Evolutionary conservation across 2,888 invertebrate species (phyloP).

Genomic region (Pollenia angustigena): DNA sequence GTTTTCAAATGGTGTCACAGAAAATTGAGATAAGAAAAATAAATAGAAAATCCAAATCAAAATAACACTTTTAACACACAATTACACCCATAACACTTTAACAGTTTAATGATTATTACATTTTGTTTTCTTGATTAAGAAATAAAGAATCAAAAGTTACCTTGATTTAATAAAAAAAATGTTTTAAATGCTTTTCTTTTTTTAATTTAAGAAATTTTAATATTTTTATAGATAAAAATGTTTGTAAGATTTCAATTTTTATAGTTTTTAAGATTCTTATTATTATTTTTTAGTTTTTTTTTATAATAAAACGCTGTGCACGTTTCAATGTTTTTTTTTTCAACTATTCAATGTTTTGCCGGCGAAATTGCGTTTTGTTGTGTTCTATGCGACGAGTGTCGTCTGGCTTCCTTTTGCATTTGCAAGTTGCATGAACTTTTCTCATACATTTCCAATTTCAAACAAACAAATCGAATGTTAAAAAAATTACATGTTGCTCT

Average conservation of each 20-base stretch:
- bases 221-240: conserved; percentile 2
- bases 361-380: conserved; percentile 77
- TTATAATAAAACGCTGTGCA: conserved; percentile 74
- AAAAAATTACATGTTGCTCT: conserved; percentile 69
- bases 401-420: conserved; percentile 72
- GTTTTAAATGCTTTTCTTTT: too few species aligned
- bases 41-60: conserved; percentile 46
- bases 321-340: conserved; percentile 81
- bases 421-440: conserved; percentile 74
- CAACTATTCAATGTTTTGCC: conserved; percentile 80
- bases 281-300: conserved; percentile 12
- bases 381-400: conserved; percentile 63
- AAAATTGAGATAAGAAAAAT: conserved; percentile 58
- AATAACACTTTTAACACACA: conserved; percentile 47
- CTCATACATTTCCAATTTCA: conserved; percentile 65
- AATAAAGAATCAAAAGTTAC: conserved; percentile 9
- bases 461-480: conserved; percentile 45
- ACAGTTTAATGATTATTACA: conserved; percentile 58
- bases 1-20: conserved; percentile 65
- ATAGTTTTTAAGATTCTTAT: background rate
- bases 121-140: background rate
- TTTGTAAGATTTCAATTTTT: conserved; percentile 5
- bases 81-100: conserved; percentile 46
- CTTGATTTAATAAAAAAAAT: background rate
- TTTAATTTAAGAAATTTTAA: background rate